Conservation (phyloP, 2,888 invertebrate species). For the Ennomos quercinarius region DNA sequence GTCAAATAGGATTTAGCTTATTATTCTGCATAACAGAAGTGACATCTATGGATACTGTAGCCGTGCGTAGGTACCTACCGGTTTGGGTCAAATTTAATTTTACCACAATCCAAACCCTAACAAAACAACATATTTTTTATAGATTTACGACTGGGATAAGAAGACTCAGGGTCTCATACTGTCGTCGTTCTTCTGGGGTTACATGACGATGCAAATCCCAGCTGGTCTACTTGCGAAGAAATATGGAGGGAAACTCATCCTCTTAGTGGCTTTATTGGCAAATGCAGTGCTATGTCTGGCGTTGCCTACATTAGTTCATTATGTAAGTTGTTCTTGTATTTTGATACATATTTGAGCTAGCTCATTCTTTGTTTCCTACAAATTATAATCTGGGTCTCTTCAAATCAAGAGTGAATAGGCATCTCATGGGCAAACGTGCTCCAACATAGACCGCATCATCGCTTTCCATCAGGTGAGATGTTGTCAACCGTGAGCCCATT, state of each 20-base stretch:
- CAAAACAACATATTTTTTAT: slow-evolving; percentile 14
- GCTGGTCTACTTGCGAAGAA: slow-evolving; percentile 89
- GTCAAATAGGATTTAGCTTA: too few species aligned
- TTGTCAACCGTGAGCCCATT: too few species aligned
- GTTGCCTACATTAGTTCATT: slow-evolving; percentile 85
- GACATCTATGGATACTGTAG: background rate
- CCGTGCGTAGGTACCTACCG: too few species aligned
- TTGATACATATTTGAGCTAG: background rate
- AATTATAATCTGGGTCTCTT: too few species aligned
- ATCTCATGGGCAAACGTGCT: too few species aligned
- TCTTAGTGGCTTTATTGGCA: slow-evolving; percentile 82
- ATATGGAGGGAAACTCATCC: slow-evolving; percentile 91
- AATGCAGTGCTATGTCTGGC: slow-evolving; percentile 85
- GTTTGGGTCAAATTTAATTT: too few species aligned
- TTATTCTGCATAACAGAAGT: too few species aligned
- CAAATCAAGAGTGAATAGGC: too few species aligned
- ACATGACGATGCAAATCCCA: slow-evolving; percentile 89
- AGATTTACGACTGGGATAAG: slow-evolving; percentile 85
- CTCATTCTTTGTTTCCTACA: too few species aligned
- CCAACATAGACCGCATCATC: too few species aligned
- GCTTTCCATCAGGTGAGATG: too few species aligned
- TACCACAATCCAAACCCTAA: background rate
- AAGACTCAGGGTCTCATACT: slow-evolving; percentile 86
- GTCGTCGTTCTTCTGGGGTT: slow-evolving; percentile 93
- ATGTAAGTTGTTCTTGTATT: slow-evolving; percentile 57